These are phyloP conservation scores for Chaetodon trifascialis DNA, from an alignment of 2,113 vertebrate genomes.

Conservation along the genomic window DNA sequence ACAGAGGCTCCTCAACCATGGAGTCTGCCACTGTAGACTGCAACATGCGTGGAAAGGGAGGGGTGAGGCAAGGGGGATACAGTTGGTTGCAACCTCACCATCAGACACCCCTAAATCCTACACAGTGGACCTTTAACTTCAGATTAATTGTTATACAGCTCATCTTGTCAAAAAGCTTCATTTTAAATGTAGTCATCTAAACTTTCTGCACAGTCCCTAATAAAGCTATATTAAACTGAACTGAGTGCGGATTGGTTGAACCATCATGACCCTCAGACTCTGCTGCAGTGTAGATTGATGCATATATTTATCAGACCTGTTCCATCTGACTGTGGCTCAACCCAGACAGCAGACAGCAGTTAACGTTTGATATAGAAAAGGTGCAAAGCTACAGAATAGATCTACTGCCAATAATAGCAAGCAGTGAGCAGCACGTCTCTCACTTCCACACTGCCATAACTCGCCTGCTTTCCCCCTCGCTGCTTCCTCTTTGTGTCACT, in stretches of 20 bases:
- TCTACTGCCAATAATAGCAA: slow-evolving; percentile 53
- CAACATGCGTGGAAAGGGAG: too few relatives aligned
- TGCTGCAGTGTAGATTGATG: background rate
- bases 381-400: slow-evolving; percentile 36
- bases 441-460: background rate
- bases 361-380: slow-evolving; percentile 19
- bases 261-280: background rate
- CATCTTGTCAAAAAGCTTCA: background rate
- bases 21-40: too few relatives aligned
- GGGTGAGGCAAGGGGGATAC: too few relatives aligned
- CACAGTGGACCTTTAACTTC: too few relatives aligned
- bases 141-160: too few relatives aligned
- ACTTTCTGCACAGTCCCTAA: background rate
- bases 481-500: slow-evolving; percentile 16
- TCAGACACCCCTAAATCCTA: too few relatives aligned
- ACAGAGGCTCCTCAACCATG: too few relatives aligned
- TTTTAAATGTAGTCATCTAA: background rate
- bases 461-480: background rate
- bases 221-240: background rate
- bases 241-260: background rate
- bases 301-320: slow-evolving; percentile 8
- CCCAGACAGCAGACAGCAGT: slow-evolving; percentile 28
- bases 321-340: slow-evolving; percentile 24
- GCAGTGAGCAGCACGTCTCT: slow-evolving; percentile 34
- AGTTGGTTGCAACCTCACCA: too few relatives aligned